Percentiles rank a stretch among this genome's conserved stretches.
These are phyloP conservation scores for Rallus limicola DNA, from an alignment of 2,113 vertebrate genomes.

Conservation along the genomic window DNA sequence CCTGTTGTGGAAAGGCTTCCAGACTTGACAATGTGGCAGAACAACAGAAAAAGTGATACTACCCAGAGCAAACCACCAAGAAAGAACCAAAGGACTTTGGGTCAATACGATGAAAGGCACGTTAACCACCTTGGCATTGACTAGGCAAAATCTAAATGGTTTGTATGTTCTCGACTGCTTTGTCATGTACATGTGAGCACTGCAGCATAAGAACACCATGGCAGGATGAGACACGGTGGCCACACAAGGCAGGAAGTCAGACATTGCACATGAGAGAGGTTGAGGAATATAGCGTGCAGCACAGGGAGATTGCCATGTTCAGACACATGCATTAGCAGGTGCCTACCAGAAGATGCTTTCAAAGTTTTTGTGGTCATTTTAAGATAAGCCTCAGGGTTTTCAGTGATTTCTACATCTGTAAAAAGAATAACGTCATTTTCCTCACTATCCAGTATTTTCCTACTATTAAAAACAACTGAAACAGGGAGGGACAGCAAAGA, in stretches of 20 bases:
- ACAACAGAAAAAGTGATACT: constrained; percentile 1
- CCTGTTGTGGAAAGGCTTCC: rapidly evolving
- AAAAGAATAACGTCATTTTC: constrained; percentile 85
- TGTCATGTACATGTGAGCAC: constrained; percentile 60
- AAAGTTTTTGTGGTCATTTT: constrained; percentile 89
- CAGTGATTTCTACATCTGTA: constrained; percentile 93
- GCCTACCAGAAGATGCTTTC: constrained; percentile 89
- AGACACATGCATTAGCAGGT: constrained; percentile 87
- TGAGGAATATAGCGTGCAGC: constrained; percentile 75
- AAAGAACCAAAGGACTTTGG: constrained; percentile 56
- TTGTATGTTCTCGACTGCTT: constrained; percentile 35
- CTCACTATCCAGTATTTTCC: constrained; percentile 45
- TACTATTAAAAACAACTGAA: constrained; percentile 25
- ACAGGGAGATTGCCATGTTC: constrained; percentile 76
- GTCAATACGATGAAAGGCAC: constrained; percentile 14
- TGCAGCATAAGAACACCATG: constrained; percentile 76
- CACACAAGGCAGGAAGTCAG: constrained; percentile 78
- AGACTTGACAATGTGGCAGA: not conserved
- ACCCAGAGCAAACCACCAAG: constrained; percentile 68
- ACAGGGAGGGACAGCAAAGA: constrained; percentile 42
- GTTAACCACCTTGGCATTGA: constrained; percentile 37
- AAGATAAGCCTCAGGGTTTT: constrained; percentile 90
- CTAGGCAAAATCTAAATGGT: constrained; percentile 52
- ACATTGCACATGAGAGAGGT: constrained; percentile 73
- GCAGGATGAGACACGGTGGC: constrained; percentile 77